A percentile compares a stretch with the other conserved stretches of the same genome.
These are phyloP conservation scores for Dicrostonyx torquatus DNA, from an alignment of 2,797 vertebrate genomes.

Conservation along the genomic window DNA sequence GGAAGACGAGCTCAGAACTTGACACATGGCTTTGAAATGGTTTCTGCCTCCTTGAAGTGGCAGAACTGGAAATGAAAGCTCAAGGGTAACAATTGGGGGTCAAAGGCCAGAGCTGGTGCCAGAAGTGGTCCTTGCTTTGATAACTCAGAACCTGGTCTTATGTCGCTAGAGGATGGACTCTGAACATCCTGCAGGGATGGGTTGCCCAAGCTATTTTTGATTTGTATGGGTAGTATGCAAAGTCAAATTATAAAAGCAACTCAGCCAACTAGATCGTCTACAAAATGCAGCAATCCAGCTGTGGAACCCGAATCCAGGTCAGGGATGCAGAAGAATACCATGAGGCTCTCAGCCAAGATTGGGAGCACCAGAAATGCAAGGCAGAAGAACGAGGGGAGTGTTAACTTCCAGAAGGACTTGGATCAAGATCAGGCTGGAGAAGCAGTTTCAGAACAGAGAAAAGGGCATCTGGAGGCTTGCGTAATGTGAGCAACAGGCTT, in stretches of 20 bases:
- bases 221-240: neutral
- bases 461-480: neutral
- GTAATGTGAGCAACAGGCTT: neutral
- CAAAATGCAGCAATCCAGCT: neutral
- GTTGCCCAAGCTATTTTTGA: neutral
- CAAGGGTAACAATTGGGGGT: neutral
- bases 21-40: neutral
- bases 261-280: neutral
- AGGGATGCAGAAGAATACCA: neutral
- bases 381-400: neutral
- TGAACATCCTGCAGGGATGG: neutral
- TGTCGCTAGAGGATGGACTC: neutral
- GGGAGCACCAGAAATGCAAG: neutral
- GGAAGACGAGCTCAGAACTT: conserved; percentile 26
- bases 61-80: neutral
- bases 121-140: neutral
- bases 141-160: neutral
- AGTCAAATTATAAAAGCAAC: neutral
- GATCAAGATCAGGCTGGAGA: neutral
- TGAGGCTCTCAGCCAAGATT: neutral
- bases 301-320: conserved; percentile 1
- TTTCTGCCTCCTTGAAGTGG: neutral
- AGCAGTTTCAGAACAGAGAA: neutral
- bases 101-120: neutral
- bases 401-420: neutral